Conservation (phyloP, 2,888 invertebrate genomes). For the Sinotaia quadrata region DNA sequence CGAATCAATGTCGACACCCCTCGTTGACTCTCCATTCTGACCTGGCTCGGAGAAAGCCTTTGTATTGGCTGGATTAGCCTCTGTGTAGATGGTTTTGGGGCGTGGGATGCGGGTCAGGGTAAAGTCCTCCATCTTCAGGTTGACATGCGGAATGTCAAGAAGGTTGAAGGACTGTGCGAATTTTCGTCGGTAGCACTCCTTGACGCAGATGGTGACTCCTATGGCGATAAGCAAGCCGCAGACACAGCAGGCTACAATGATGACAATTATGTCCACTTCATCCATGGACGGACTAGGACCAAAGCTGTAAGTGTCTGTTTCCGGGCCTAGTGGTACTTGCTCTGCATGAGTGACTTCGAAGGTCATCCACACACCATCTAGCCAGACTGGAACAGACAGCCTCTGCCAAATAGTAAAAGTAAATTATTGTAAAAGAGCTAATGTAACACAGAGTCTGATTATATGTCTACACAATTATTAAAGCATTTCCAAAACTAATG, state of each 20-base stretch:
- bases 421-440: no score
- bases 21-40: not conserved
- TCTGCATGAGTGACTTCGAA: slow-evolving; percentile 29
- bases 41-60: not conserved
- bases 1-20: not conserved
- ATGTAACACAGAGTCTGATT: no score
- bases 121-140: slow-evolving; percentile 55
- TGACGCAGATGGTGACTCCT: slow-evolving; percentile 44
- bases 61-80: slow-evolving; percentile 12
- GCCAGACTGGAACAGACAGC: slow-evolving; percentile 39
- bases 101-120: slow-evolving; percentile 57
- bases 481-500: not conserved
- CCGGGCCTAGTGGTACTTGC: slow-evolving; percentile 26
- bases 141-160: slow-evolving; percentile 49
- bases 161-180: slow-evolving; percentile 54
- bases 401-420: slow-evolving; percentile 4
- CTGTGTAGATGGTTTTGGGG: slow-evolving; percentile 47
- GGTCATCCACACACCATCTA: slow-evolving; percentile 34
- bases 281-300: slow-evolving; percentile 36
- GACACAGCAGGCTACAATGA: slow-evolving; percentile 51
- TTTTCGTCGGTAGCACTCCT: slow-evolving; percentile 52
- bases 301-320: slow-evolving; percentile 10
- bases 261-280: slow-evolving; percentile 53
- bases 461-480: no score
- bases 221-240: slow-evolving; percentile 49